Percentiles rank a stretch among this genome's conserved stretches.
Conservation (phyloP, 2,113 vertebrate genomes). For the Cheirogaleus medius region DNA sequence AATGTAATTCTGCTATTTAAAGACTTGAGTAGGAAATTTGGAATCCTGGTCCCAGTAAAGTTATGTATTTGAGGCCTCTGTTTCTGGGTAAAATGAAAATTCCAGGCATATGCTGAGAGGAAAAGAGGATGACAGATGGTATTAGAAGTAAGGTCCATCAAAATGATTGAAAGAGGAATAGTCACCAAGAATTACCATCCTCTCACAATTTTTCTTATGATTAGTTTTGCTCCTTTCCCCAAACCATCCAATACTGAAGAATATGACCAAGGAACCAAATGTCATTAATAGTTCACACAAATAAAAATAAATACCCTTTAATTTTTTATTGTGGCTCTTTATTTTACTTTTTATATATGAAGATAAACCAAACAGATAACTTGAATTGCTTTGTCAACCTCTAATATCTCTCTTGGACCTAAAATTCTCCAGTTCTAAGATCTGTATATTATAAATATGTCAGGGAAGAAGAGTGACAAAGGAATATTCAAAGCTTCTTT, state of each 20-base stretch:
- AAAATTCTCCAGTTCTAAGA: not conserved
- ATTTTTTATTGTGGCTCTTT: not conserved
- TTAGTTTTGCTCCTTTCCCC: not conserved
- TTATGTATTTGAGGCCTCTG: not conserved
- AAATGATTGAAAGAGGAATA: not conserved
- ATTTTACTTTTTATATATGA: not conserved
- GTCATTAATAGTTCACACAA: not conserved
- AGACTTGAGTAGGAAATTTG: not conserved
- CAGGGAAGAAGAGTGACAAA: not conserved
- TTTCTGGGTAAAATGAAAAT: not conserved
- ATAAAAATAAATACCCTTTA: not conserved
- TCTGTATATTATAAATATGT: not conserved
- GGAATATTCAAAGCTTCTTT: not conserved
- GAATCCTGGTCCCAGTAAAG: not conserved
- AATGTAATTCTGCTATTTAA: not conserved
- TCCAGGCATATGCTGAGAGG: not conserved
- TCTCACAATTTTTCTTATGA: not conserved
- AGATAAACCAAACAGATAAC: not conserved
- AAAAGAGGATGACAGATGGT: not conserved
- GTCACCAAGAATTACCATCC: not conserved
- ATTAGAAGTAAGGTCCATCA: not conserved
- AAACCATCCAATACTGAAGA: not conserved
- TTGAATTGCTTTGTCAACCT: not conserved
- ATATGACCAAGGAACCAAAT: not conserved
- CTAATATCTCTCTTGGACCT: not conserved